Evolutionary conservation across 2,113 vertebrate species (phyloP).

Genomic region (Tachuris rubrigastra): DNA sequence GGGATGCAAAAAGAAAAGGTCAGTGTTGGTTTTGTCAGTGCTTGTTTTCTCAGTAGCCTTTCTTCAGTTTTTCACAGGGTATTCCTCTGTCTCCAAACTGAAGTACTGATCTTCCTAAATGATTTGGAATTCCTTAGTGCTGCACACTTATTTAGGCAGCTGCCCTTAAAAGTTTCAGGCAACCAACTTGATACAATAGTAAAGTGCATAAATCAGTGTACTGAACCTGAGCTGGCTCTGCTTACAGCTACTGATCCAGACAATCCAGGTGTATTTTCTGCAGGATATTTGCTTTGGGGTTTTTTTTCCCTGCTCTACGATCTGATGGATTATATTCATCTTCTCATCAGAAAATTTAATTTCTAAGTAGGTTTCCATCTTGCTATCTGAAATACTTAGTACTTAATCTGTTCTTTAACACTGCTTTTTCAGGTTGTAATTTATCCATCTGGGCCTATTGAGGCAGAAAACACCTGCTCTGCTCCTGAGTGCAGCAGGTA

Average conservation of each 20-base stretch:
- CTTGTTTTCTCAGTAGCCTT: neutral
- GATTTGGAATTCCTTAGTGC: neutral
- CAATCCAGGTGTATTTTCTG: neutral
- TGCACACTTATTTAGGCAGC: neutral
- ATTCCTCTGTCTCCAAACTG: neutral
- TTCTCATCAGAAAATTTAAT: neutral
- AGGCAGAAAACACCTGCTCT: constrained; percentile 5
- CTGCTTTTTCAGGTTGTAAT: neutral
- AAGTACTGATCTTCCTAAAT: neutral
- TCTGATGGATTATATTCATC: neutral
- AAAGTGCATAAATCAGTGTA: neutral
- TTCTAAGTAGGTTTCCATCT: neutral
- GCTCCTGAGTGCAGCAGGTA: neutral
- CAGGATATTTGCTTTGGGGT: neutral
- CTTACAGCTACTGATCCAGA: neutral
- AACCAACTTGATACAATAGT: neutral
- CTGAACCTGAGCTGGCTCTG: neutral
- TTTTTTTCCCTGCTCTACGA: neutral
- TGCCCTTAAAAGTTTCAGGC: neutral
- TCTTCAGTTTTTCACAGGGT: neutral
- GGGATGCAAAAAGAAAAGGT: neutral
- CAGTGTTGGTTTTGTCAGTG: neutral
- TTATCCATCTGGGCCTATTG: neutral
- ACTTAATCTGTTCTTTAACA: neutral
- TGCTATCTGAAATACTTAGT: neutral